phyloP scores from a whole-genome alignment of 2,113 vertebrate genomes.

The Rhabdornis inornatus region DNA sequence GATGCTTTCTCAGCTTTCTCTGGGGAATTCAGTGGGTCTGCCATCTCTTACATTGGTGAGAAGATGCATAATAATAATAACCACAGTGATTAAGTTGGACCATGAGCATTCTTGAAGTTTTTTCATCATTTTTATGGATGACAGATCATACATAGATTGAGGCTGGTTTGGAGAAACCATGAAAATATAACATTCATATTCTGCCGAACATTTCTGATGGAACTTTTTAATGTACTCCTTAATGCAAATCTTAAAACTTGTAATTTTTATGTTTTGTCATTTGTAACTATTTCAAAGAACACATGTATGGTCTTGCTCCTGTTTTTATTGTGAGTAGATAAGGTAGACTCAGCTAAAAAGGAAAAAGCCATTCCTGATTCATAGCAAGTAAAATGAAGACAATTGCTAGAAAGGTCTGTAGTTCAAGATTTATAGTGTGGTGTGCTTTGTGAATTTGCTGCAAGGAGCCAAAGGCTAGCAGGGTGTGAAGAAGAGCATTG shows the following conservation, averaged over 20 bases:
- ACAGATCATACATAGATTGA: background rate
- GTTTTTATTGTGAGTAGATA: background rate
- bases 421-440: background rate
- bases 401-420: background rate
- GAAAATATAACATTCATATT: background rate
- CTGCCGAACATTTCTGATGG: background rate
- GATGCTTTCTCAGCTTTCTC: background rate
- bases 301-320: fast-evolving
- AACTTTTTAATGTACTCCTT: background rate
- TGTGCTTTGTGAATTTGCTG: background rate
- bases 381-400: background rate
- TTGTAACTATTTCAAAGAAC: background rate
- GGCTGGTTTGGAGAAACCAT: background rate
- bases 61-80: background rate
- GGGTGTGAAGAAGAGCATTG: background rate
- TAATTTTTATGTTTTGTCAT: background rate
- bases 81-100: background rate
- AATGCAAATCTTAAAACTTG: background rate
- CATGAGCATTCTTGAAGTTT: background rate
- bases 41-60: background rate
- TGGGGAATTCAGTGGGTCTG: background rate
- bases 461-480: background rate
- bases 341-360: background rate
- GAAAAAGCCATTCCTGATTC: background rate
- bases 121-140: background rate